Conservation (phyloP, 2,797 vertebrate genomes). For the Poecilia wingei region DNA sequence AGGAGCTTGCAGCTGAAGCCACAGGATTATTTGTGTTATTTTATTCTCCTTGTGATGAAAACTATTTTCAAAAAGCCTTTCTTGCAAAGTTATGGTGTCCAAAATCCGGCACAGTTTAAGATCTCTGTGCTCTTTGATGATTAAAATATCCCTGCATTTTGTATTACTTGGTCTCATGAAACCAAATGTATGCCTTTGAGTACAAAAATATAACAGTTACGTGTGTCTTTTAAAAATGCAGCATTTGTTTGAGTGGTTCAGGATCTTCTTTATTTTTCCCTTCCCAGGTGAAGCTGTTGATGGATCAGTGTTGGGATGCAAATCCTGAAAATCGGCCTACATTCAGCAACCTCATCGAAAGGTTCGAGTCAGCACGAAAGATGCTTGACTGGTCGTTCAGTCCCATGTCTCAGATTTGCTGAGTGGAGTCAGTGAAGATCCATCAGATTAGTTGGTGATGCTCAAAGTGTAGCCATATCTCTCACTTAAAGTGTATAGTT, state of each 20-base stretch:
- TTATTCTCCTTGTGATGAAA: neutral
- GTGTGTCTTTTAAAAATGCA: neutral
- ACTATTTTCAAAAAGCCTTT: neutral
- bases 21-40: neutral
- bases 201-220: neutral
- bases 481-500: constrained; percentile 19
- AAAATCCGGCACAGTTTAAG: neutral
- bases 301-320: constrained; percentile 88
- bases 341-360: constrained; percentile 82
- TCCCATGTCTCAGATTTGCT: constrained; percentile 71
- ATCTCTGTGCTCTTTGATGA: neutral
- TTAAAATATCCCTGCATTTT: neutral
- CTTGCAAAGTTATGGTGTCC: neutral
- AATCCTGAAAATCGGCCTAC: constrained; percentile 83
- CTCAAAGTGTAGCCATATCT: constrained; percentile 11
- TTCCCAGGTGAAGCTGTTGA: constrained; percentile 76
- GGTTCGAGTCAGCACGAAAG: constrained; percentile 74
- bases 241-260: neutral
- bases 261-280: neutral
- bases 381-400: constrained; percentile 72
- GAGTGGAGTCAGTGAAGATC: constrained; percentile 29
- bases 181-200: neutral
- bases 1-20: neutral
- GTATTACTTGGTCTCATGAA: neutral
- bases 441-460: constrained; percentile 18